These are phyloP conservation scores for Danio kyathit DNA, from an alignment of 2,797 vertebrate species.

Conservation along the genomic window DNA sequence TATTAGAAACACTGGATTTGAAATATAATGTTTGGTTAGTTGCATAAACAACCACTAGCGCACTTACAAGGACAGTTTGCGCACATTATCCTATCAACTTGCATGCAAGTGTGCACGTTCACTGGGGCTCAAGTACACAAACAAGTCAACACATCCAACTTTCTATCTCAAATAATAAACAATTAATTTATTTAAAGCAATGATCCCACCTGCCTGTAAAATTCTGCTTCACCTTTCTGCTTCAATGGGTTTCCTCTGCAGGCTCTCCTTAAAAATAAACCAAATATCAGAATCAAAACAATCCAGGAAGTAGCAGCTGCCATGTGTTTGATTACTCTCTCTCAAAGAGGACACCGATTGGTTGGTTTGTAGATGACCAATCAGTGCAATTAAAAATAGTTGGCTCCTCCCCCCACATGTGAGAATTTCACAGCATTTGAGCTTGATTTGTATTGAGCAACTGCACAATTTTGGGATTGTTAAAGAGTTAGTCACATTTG, in stretches of 20 bases:
- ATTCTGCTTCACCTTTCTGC: neutral
- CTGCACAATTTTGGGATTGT: slow-evolving; percentile 62
- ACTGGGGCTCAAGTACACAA: neutral
- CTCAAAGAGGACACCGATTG: slow-evolving; percentile 70
- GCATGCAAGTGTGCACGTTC: neutral
- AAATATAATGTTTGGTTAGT: neutral
- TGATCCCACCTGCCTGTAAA: neutral
- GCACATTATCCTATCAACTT: neutral
- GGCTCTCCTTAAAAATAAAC: neutral
- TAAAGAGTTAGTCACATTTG: slow-evolving; percentile 62
- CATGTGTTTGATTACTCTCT: slow-evolving; percentile 26
- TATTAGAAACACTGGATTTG: neutral
- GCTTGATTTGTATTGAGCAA: slow-evolving; percentile 54
- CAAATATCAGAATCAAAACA: slow-evolving; percentile 10
- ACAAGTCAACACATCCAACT: neutral
- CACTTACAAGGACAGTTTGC: neutral
- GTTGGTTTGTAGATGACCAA: slow-evolving; percentile 70
- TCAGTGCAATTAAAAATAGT: slow-evolving; percentile 77
- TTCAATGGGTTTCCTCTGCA: slow-evolving; percentile 11
- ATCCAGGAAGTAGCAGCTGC: slow-evolving; percentile 12
- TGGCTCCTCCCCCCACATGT: slow-evolving; percentile 59
- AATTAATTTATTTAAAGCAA: neutral
- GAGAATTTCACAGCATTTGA: slow-evolving; percentile 56
- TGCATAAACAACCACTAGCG: neutral
- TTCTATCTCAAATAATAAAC: neutral